These are phyloP conservation scores for Cosmia trapezina DNA, from an alignment of 2,888 invertebrate species.

Conservation along the genomic window DNA sequence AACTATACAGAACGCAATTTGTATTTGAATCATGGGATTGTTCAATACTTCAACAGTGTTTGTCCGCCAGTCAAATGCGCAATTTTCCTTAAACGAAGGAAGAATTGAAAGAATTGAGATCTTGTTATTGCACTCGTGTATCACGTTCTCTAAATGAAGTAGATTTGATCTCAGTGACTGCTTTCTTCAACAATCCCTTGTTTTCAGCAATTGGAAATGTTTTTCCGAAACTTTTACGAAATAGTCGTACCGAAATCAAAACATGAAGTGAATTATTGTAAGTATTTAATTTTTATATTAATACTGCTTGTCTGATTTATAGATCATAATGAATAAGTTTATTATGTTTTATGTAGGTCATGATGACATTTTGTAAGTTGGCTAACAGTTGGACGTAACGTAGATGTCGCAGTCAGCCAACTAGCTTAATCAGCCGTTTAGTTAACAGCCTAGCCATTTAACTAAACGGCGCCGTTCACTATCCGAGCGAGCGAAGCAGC, in stretches of 20 bases:
- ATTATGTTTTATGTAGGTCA: background rate
- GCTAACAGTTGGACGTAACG: background rate
- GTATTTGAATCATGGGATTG: constrained; percentile 40
- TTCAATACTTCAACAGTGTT: constrained; percentile 11
- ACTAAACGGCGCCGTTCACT: too few species aligned
- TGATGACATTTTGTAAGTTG: background rate
- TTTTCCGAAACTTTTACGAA: constrained; percentile 27
- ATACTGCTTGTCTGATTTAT: background rate
- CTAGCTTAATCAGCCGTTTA: too few species aligned
- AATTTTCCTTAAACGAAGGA: constrained; percentile 37
- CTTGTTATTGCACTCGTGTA: constrained; percentile 49
- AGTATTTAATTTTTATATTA: too few species aligned
- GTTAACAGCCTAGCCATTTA: too few species aligned
- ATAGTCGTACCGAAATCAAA: background rate
- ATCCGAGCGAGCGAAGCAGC: too few species aligned
- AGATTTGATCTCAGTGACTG: constrained; percentile 44
- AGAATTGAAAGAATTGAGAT: constrained; percentile 36
- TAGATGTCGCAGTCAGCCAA: too few species aligned
- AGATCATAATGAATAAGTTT: background rate
- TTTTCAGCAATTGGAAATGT: constrained; percentile 30
- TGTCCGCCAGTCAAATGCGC: constrained; percentile 19
- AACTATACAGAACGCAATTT: constrained; percentile 19
- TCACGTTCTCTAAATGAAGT: constrained; percentile 57
- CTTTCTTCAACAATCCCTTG: constrained; percentile 50
- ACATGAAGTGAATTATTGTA: constrained; percentile 7